Conservation (phyloP, 2,888 invertebrate genomes). For the Caenorhabditis sulstoni region DNA sequence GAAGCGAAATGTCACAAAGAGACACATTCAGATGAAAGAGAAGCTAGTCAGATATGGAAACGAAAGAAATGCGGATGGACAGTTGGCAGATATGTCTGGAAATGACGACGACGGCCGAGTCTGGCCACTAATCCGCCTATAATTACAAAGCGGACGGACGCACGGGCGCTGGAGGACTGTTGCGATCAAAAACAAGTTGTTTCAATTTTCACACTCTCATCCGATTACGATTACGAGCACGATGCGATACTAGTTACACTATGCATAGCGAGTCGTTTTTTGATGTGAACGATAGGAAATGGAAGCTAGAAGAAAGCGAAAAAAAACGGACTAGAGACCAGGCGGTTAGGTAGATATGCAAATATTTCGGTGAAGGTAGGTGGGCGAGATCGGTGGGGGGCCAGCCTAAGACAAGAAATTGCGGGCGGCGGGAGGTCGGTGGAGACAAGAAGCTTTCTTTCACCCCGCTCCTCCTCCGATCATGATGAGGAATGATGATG, state of each 20-base stretch:
- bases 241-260: not conserved
- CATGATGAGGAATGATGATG: constrained; percentile 37
- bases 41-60: constrained; percentile 3
- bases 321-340: constrained; percentile 4
- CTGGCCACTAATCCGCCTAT: constrained; percentile 38
- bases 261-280: constrained; percentile 1
- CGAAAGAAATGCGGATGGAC: constrained; percentile 7
- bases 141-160: constrained; percentile 37
- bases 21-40: no score
- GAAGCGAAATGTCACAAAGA: not conserved
- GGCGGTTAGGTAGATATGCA: constrained; percentile 51
- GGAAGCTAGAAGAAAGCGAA: not conserved
- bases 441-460: constrained; percentile 50
- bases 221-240: constrained; percentile 4
- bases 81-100: constrained; percentile 14
- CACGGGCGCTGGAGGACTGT: constrained; percentile 12
- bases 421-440: constrained; percentile 9
- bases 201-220: constrained; percentile 18
- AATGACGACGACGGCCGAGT: constrained; percentile 10
- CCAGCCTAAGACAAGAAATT: constrained; percentile 37
- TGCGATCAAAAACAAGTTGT: constrained; percentile 22
- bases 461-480: not conserved
- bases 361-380: constrained; percentile 40
- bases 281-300: not conserved
- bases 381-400: constrained; percentile 25